Percentiles rank a stretch among this genome's conserved stretches.
phyloP scores from a whole-genome alignment of 1,140 invertebrate genomes.

The Ctenoplectra terminalis region DNA sequence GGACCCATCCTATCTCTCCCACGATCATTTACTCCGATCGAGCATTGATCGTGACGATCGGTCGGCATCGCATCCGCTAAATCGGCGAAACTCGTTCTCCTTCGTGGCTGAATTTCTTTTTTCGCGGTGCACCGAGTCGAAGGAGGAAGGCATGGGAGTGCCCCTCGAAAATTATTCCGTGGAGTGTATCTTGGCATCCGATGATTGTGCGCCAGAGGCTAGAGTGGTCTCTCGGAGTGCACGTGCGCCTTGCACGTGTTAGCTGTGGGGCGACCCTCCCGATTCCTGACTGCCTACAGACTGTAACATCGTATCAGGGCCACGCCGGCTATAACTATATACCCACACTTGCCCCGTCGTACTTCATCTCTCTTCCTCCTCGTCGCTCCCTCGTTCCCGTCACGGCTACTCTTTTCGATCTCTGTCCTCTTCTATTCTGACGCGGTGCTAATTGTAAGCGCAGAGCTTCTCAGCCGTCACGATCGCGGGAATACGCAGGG shows the following conservation, averaged over 20 bases:
- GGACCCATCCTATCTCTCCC: background rate
- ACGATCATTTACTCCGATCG: background rate
- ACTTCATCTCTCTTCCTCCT: constrained; percentile 29
- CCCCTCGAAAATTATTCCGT: constrained; percentile 77
- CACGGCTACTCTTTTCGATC: constrained; percentile 29
- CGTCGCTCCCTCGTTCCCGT: background rate
- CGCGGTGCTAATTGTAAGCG: constrained; percentile 68
- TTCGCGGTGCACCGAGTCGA: constrained; percentile 10
- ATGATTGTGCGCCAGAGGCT: constrained; percentile 79
- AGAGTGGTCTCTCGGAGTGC: constrained; percentile 78
- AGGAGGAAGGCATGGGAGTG: constrained; percentile 64
- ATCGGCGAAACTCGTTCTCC: constrained; percentile 45
- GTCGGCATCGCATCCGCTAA: too few relatives aligned
- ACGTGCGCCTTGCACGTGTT: constrained; percentile 81
- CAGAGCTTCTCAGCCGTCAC: constrained; percentile 56
- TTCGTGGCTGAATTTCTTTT: constrained; percentile 50
- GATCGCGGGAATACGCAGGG: constrained; percentile 28
- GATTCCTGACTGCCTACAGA: constrained; percentile 79
- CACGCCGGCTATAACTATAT: constrained; percentile 66
- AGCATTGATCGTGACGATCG: background rate
- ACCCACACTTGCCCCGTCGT: constrained; percentile 48
- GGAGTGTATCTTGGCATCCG: constrained; percentile 80
- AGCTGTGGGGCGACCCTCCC: constrained; percentile 79
- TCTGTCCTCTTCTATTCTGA: constrained; percentile 56
- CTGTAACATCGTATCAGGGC: constrained; percentile 79